Evolutionary conservation across 2,797 vertebrate genomes (phyloP), one percentile per base, ranked within the genome.

Genomic region (Calcarius lapponicus): DNA sequence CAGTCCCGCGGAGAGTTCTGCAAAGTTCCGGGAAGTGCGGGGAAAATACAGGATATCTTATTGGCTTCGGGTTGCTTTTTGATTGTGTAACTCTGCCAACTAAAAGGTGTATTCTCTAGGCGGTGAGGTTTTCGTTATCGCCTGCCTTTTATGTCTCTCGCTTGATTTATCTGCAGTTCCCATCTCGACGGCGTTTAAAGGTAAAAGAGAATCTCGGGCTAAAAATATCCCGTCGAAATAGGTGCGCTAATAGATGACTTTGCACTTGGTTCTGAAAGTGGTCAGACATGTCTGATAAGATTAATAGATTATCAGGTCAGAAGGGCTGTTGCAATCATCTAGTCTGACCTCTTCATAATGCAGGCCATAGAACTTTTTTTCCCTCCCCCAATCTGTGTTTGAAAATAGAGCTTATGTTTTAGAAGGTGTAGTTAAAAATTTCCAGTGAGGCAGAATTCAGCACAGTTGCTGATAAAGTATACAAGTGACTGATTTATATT

Each of bases 11-110:
- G 67, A 79, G 80, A 95, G 87, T 82, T 91, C 69, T 78, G 69
- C 26, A 73, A 85, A 95, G 95, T 95, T 95, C 80, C 87, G 84
- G 84, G 86, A 92, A 95, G 86, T 36, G 88, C 67, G n/a, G 65
- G 9, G 24, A 43, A 92, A 88, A 66, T 57, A 7, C 42, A 3
- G 73, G 69, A 11, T 60, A 20, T 67, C 79, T 80, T 25, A 54
- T 17, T 78, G 92, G 86, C 67, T 88, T 84, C 13, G 51, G 38
- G 31, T 43, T 66, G 80, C 71, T 53, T 45, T 73, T 40, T n/a
- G 53, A 7, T 78, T 61, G 86, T 85, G 8, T 82, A 45, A n/a
- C 14, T 71, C 64, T 67, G 79, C 73, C 81, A 69, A 15, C 54
- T 54, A 6, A 53, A 56, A 34, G 1, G 80, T 62, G 85, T 16